Conservation (phyloP, 2,797 vertebrate genomes). For the Enteromius argenteus region DNA sequence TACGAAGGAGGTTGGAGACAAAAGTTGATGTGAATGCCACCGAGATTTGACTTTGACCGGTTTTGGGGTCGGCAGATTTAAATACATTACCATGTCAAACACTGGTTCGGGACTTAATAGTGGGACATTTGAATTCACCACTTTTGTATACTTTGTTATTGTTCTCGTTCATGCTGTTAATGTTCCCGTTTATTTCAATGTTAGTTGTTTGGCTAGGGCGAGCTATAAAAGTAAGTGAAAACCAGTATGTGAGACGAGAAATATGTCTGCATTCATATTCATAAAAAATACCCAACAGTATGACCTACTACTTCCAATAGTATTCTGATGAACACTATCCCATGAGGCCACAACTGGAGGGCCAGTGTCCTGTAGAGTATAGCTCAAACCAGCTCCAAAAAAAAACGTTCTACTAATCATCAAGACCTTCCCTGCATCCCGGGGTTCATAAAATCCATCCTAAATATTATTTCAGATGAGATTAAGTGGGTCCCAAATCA, state of each 20-base stretch:
- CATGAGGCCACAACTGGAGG: not conserved
- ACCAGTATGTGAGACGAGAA: not conserved
- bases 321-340: not conserved
- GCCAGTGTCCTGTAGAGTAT: not conserved
- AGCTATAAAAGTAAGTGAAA: not conserved
- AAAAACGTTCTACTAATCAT: not conserved
- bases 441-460: not conserved
- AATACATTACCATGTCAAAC: constrained; percentile 63
- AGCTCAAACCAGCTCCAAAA: not conserved
- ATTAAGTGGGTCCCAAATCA: not conserved
- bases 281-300: not conserved
- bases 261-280: not conserved
- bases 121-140: constrained; percentile 29
- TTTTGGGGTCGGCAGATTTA: constrained; percentile 57
- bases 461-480: not conserved
- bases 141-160: constrained; percentile 22
- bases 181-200: constrained; percentile 5
- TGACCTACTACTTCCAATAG: not conserved
- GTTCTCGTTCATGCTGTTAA: not conserved
- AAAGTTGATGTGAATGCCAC: constrained; percentile 50
- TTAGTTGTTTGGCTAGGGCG: not conserved
- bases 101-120: constrained; percentile 7
- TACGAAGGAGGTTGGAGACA: constrained; percentile 45
- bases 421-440: not conserved
- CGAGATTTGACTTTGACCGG: constrained; percentile 49